These are phyloP conservation scores for Cossypha dichroa DNA, from an alignment of 2,797 vertebrate genomes.

Conservation along the genomic window DNA sequence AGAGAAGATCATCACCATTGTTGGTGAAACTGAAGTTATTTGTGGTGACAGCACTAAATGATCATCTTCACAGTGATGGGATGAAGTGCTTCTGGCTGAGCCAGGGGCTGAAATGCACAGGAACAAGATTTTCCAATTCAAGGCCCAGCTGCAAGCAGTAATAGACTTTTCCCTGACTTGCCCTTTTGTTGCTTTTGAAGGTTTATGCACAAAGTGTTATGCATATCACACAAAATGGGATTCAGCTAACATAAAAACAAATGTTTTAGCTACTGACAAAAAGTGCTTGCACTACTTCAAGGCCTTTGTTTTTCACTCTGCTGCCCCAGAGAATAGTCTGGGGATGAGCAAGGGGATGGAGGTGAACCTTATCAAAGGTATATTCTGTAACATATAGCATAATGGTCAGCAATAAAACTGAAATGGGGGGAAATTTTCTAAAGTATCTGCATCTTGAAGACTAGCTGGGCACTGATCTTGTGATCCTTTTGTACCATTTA, in stretches of 20 bases:
- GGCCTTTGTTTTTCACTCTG: background rate
- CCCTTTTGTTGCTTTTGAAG: background rate
- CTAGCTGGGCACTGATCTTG: background rate
- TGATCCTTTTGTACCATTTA: background rate
- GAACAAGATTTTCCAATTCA: slow-evolving; percentile 4
- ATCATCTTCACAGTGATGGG: background rate
- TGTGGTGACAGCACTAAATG: slow-evolving; percentile 12
- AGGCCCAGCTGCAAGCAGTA: background rate
- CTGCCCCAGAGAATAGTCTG: background rate
- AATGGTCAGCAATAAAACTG: background rate
- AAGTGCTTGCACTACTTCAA: background rate
- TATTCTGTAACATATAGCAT: background rate
- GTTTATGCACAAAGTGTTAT: background rate
- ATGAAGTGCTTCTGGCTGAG: background rate
- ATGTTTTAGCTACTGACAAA: background rate
- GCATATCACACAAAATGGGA: background rate
- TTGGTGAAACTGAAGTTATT: background rate
- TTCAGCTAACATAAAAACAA: background rate
- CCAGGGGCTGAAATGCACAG: background rate
- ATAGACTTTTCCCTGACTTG: background rate
- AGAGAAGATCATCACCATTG: background rate
- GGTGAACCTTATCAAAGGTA: background rate
- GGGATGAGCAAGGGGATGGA: fast-evolving
- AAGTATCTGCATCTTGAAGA: background rate
- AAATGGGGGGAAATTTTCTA: background rate